These are phyloP conservation scores for Motacilla tschutschensis DNA, from an alignment of 2,113 vertebrate species.

Conservation along the genomic window DNA sequence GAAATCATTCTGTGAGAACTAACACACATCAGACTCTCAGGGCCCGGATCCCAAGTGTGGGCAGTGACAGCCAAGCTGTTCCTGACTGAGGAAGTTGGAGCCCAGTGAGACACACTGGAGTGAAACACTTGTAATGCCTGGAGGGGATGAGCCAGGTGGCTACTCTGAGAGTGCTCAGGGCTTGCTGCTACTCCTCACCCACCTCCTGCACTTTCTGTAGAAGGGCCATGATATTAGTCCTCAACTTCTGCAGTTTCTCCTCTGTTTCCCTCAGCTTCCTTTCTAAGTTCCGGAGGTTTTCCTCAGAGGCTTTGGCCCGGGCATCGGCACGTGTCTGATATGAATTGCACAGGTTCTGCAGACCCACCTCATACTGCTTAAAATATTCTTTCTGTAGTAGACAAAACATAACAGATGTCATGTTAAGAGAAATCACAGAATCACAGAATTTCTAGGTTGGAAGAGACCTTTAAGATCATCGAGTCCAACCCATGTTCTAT, in stretches of 20 bases:
- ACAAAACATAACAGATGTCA: not conserved
- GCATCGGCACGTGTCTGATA: conserved; percentile 91
- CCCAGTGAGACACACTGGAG: rapidly evolving
- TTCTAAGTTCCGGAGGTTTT: conserved; percentile 83
- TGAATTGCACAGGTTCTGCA: conserved; percentile 94
- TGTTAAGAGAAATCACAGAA: rapidly evolving
- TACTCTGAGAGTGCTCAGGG: not conserved
- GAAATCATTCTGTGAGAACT: not conserved
- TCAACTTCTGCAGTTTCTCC: conserved; percentile 92
- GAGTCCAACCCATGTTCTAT: too few relatives aligned
- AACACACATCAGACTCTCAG: not conserved
- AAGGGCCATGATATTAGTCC: conserved; percentile 94
- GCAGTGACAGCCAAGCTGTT: not conserved
- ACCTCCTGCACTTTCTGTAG: conserved; percentile 98
- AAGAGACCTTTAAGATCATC: too few relatives aligned
- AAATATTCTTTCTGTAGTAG: conserved; percentile 92
- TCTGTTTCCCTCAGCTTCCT: conserved; percentile 86
- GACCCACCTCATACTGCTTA: conserved; percentile 92
- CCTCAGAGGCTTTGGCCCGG: conserved; percentile 89
- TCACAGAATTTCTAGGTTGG: too few relatives aligned
- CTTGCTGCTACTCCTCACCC: conserved; percentile 3
- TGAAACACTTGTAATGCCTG: not conserved
- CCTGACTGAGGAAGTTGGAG: not conserved
- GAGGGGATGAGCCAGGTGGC: not conserved
- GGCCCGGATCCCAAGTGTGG: not conserved